These are phyloP conservation scores for Cryptomyrus ogoouensis DNA, from an alignment of 2,113 vertebrate genomes.

Conservation along the genomic window DNA sequence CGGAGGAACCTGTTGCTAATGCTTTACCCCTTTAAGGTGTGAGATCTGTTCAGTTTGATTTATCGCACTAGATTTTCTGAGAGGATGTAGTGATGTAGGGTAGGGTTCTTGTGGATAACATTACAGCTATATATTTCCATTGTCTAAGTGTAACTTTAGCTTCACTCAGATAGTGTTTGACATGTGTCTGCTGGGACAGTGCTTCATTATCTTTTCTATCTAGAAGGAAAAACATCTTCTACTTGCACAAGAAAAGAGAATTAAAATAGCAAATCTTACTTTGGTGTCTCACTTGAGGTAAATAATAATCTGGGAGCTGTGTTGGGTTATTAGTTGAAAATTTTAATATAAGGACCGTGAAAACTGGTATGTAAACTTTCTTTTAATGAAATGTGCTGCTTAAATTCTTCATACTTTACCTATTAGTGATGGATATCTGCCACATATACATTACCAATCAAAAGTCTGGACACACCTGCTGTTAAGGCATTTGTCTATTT, in stretches of 20 bases:
- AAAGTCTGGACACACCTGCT: not conserved
- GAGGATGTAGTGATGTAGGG: not conserved
- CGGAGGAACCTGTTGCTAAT: not conserved
- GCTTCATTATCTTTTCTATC: not conserved
- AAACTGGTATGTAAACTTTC: not conserved
- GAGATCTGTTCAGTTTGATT: conserved; percentile 4
- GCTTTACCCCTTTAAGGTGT: not conserved
- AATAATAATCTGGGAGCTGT: not conserved
- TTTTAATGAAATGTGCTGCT: not conserved
- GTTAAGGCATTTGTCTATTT: not conserved
- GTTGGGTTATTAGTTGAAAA: not conserved
- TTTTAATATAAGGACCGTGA: not conserved
- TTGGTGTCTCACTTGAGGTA: not conserved
- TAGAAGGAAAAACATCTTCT: not conserved
- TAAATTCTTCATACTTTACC: not conserved
- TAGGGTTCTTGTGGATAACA: not conserved
- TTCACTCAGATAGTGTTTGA: not conserved
- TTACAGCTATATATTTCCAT: not conserved
- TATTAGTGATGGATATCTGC: not conserved
- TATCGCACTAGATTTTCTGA: not conserved
- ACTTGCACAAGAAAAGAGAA: not conserved
- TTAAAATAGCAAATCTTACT: not conserved
- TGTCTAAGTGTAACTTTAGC: not conserved
- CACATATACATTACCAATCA: not conserved
- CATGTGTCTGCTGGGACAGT: not conserved